Base-by-base conservation (phyloP, 2,888 invertebrate species). In the Troides aeacus region DNA sequence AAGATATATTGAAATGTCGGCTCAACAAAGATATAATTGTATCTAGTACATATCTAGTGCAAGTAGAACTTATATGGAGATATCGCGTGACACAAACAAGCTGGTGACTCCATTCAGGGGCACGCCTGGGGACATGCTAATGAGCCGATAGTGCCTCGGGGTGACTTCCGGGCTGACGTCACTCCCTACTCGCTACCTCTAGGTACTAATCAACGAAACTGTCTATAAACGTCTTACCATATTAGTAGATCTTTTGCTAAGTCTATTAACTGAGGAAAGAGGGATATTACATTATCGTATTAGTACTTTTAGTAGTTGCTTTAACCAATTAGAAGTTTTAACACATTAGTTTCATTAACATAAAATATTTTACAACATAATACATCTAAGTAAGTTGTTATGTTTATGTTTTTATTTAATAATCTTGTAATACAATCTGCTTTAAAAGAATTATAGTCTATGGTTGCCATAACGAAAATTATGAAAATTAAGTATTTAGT, bases 121-220 rank as follows among this genome's bases (percentile, higher is more conserved):
- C 61, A 42, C 58, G 62, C 67, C 67, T 74, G 74, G 76, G 74
- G 75, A 77, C 75, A 80, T 83, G 79, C 77, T 80, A 82, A 83
- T 81, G 75, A 75, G 76, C 59, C 72, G 82, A 81, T 83, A 57
- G 76, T 70, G 73, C 73, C 78, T 67, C 75, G 76, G 75, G 77
- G 78, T 73, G 74, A 72, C 71, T 76, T 80, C 78, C 82, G 72
- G 56, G 66, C 30, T 62, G 62, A 68, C 62, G 67, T 68, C 62
- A 68, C 57, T 23, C 17, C 8, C 62, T 46, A n/a, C n/a, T 65
- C 36, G 50, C n/a, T 58, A 42, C 50, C 36, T 53, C 50, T 60
- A 39, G 23, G 21, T 30, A 6, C 12, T 61, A 61, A 36, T 15
- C 36, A 60, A 36, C 60, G 15, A 59, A 36, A 60, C 60, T 5